Percentiles rank a stretch among this genome's conserved stretches.
phyloP scores from a whole-genome alignment of 2,888 invertebrate species.

The Disparrhopalites patrizii region DNA sequence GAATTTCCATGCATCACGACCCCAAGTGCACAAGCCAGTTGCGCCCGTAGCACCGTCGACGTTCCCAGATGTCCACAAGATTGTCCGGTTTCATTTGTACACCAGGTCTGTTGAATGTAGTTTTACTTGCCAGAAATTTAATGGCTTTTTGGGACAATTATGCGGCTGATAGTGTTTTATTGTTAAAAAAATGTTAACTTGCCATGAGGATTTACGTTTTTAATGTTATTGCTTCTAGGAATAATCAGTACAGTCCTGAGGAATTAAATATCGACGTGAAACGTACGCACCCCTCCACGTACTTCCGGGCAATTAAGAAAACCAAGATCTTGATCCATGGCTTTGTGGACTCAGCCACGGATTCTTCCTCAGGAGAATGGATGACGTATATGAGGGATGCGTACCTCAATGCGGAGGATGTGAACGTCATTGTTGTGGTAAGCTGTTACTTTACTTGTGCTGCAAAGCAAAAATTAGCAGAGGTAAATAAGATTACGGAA shows the following conservation, averaged over 20 bases:
- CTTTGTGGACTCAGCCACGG: constrained; percentile 41
- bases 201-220: not conserved
- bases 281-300: constrained; percentile 33
- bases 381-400: constrained; percentile 40
- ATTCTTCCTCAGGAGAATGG: constrained; percentile 42
- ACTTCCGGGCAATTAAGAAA: constrained; percentile 18
- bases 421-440: constrained; percentile 41
- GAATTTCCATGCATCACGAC: not conserved
- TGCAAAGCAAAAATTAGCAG: too few species aligned
- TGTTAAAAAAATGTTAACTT: not conserved
- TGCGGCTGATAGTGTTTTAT: not conserved
- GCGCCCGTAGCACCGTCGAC: not conserved
- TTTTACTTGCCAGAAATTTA: too few species aligned
- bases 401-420: constrained; percentile 39
- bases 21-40: not conserved
- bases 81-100: constrained; percentile 18
- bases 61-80: constrained; percentile 9
- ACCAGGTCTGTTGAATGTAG: too few species aligned
- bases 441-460: too few species aligned
- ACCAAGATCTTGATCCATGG: constrained; percentile 46
- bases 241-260: constrained; percentile 39
- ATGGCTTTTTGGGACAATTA: too few species aligned
- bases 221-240: constrained; percentile 26
- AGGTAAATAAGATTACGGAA: not conserved
- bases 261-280: constrained; percentile 34